These are phyloP conservation scores for Eudasyphora cyanicolor DNA, from an alignment of 2,888 invertebrate genomes.

Conservation along the genomic window DNA sequence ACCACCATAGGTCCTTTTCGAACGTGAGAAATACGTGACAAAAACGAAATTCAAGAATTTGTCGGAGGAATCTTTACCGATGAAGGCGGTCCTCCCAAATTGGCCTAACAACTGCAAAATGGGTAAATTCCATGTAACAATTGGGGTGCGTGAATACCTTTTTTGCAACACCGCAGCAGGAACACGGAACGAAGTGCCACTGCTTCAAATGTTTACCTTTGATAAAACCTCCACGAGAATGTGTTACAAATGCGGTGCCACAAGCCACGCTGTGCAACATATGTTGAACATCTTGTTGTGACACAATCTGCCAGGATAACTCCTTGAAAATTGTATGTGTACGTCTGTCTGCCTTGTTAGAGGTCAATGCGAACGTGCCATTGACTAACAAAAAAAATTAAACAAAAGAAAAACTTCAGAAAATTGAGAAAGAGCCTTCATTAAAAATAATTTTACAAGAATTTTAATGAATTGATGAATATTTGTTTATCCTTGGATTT, in stretches of 20 bases:
- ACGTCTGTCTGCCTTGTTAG: no score
- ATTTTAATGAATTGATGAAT: no score
- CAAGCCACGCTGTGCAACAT: constrained; percentile 22
- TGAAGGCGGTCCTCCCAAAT: background rate
- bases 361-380: background rate
- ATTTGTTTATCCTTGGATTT: no score
- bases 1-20: background rate
- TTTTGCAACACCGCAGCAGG: background rate
- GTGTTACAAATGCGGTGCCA: background rate
- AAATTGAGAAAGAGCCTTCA: no score
- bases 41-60: background rate
- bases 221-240: background rate
- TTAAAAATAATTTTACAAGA: no score
- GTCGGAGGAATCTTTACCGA: background rate
- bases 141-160: background rate
- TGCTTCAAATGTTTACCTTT: constrained; percentile 7
- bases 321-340: background rate
- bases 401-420: no score
- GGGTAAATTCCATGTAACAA: background rate
- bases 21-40: constrained; percentile 1
- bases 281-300: constrained; percentile 13
- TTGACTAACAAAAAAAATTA: background rate
- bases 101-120: no score
- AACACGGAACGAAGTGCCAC: no score
- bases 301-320: background rate